Evolutionary conservation across 2,113 vertebrate species (phyloP).

Genomic region (Megalops atlanticus): DNA sequence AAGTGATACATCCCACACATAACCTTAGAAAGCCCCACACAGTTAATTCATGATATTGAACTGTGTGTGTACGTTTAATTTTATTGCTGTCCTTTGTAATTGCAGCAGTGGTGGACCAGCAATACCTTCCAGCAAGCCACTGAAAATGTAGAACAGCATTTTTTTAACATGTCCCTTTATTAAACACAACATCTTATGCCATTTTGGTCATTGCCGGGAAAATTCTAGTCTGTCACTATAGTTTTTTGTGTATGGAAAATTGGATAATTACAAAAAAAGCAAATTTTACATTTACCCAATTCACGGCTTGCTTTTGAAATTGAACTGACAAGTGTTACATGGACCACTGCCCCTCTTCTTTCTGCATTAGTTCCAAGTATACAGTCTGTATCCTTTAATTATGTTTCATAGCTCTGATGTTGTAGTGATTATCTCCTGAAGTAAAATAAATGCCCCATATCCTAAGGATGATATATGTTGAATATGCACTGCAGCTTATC

Average conservation of each 20-base stretch:
- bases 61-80: too few relatives aligned
- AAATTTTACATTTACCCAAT: too few relatives aligned
- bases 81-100: too few relatives aligned
- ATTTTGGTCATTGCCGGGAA: too few relatives aligned
- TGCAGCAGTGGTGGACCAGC: too few relatives aligned
- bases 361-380: neutral
- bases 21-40: neutral
- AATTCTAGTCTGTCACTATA: neutral
- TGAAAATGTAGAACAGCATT: too few relatives aligned
- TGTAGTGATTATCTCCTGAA: neutral
- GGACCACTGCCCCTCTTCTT: neutral
- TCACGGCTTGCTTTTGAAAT: neutral
- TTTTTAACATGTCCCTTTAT: too few relatives aligned
- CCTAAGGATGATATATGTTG: neutral
- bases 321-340: neutral
- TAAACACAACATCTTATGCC: too few relatives aligned
- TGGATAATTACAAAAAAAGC: too few relatives aligned
- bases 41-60: too few relatives aligned
- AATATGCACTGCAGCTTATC: neutral
- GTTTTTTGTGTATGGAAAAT: too few relatives aligned
- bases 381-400: neutral
- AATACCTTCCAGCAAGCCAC: too few relatives aligned
- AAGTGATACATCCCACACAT: neutral
- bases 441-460: neutral
- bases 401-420: neutral